Evolutionary conservation across 2,113 vertebrate species (phyloP).

Genomic region (Bolborhynchus lineola): DNA sequence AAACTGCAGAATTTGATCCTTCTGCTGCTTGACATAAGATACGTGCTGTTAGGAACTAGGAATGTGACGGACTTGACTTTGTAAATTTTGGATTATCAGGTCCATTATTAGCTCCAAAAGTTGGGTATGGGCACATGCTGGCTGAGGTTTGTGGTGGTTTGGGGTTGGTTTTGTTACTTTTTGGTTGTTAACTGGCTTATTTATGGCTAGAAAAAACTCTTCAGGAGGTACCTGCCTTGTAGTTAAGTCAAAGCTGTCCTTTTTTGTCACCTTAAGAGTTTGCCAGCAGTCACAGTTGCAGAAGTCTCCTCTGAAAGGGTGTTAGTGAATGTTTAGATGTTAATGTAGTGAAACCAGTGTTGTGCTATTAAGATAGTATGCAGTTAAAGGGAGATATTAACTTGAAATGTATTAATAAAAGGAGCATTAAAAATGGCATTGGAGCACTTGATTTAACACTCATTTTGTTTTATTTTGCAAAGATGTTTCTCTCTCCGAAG

Average conservation of each 20-base stretch:
- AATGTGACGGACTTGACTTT: background rate
- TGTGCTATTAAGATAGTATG: background rate
- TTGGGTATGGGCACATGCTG: background rate
- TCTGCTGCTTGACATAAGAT: background rate
- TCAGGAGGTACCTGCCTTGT: background rate
- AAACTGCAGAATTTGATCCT: background rate
- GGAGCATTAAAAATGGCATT: background rate
- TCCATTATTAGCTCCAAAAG: background rate
- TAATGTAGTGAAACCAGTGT: background rate
- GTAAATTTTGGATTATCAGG: background rate
- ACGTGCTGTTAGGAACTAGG: background rate
- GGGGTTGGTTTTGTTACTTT: fast-evolving
- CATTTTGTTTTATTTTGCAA: background rate
- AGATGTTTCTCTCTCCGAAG: background rate
- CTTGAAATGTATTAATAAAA: background rate
- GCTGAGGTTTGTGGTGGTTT: background rate
- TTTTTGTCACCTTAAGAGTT: background rate
- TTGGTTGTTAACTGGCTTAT: background rate
- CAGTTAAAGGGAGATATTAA: background rate
- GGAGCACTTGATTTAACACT: background rate
- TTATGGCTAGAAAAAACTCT: background rate
- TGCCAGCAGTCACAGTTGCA: background rate
- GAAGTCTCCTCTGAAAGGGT: background rate
- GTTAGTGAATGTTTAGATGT: background rate
- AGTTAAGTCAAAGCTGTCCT: background rate